Conservation (phyloP, 1,140 invertebrate species). For the Drosophila nigromelanica region DNA sequence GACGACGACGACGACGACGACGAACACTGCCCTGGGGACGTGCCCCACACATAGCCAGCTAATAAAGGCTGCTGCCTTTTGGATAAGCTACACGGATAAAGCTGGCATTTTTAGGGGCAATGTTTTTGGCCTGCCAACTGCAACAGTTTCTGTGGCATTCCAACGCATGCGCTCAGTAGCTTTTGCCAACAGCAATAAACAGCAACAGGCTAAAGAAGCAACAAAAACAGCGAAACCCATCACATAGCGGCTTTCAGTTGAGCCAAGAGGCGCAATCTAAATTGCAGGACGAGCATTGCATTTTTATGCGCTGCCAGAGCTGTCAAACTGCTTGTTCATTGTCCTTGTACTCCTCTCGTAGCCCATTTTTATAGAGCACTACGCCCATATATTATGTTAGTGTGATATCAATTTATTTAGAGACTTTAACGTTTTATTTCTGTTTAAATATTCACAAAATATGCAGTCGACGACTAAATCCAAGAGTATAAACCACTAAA, state of each 20-base stretch:
- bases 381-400: slow-evolving; percentile 28
- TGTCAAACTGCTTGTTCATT: slow-evolving; percentile 55
- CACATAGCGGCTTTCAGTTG: slow-evolving; percentile 19
- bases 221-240: slow-evolving; percentile 11
- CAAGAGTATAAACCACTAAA: too few relatives aligned
- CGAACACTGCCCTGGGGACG: slow-evolving; percentile 51
- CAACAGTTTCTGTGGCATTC: slow-evolving; percentile 69
- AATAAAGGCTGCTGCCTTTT: slow-evolving; percentile 48
- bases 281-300: slow-evolving; percentile 59
- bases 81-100: slow-evolving; percentile 74
- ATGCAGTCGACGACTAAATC: neutral
- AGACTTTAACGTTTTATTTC: neutral
- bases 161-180: slow-evolving; percentile 57
- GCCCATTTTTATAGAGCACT: slow-evolving; percentile 26
- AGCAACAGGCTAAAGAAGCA: slow-evolving; percentile 67
- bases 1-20: slow-evolving; percentile 18
- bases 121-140: slow-evolving; percentile 63
- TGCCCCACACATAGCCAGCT: slow-evolving; percentile 45
- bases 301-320: slow-evolving; percentile 62
- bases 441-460: neutral
- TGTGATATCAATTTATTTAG: neutral
- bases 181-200: slow-evolving; percentile 32
- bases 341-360: slow-evolving; percentile 43
- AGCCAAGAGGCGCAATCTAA: slow-evolving; percentile 42
- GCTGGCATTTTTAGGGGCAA: slow-evolving; percentile 64